Evolutionary conservation across 2,888 invertebrate genomes (phyloP).

Genomic region (Homarus gammarus): DNA sequence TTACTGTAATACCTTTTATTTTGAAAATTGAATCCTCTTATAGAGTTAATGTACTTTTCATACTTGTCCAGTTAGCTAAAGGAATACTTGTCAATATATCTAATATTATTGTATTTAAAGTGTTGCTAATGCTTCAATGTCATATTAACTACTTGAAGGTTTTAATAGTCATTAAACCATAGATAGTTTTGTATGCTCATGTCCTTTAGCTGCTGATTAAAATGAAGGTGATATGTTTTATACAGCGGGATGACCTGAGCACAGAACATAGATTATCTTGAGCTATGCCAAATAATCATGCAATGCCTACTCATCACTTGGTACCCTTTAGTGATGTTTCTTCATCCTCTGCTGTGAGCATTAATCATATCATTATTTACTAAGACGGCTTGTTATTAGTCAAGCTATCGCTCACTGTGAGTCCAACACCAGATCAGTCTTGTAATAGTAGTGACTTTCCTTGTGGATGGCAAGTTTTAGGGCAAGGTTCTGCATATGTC

Average conservation of each 20-base stretch:
- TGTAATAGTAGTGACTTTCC: neutral
- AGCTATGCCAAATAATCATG: neutral
- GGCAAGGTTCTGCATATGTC: no score
- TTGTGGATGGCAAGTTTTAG: neutral
- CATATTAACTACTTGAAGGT: neutral
- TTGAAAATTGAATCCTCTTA: slow-evolving; percentile 7
- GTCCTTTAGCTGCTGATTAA: neutral
- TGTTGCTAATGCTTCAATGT: neutral
- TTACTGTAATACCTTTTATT: neutral
- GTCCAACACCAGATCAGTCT: neutral
- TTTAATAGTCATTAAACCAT: neutral
- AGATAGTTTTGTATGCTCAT: neutral
- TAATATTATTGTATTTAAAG: neutral
- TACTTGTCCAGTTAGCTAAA: neutral
- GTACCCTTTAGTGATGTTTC: neutral
- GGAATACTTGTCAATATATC: neutral
- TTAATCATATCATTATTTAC: slow-evolving; percentile 36
- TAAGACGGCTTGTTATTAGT: slow-evolving; percentile 15
- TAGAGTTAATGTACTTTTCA: slow-evolving; percentile 6
- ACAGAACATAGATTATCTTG: no score
- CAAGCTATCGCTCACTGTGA: neutral
- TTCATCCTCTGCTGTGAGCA: slow-evolving; percentile 19
- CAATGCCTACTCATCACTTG: neutral
- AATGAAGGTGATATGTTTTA: neutral
- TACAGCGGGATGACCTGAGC: neutral